These are phyloP conservation scores for Andrena camellia DNA, from an alignment of 2,888 invertebrate species.

Conservation along the genomic window DNA sequence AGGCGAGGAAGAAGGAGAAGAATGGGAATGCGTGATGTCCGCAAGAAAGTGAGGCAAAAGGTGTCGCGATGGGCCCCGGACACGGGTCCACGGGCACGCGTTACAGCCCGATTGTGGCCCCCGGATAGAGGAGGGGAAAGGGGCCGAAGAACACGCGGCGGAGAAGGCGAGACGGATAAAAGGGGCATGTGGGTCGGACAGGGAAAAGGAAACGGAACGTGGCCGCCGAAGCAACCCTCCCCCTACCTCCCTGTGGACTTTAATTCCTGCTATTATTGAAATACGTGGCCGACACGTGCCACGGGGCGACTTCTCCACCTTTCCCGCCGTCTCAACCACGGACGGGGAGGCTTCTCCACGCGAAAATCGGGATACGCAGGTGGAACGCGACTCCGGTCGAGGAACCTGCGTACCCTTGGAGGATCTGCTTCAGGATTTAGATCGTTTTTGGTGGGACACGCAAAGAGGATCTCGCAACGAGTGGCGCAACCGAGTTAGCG, in stretches of 20 bases:
- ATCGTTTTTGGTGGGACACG: not conserved
- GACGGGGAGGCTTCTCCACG: conserved; percentile 56
- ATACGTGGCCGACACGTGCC: conserved; percentile 76
- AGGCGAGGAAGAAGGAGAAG: conserved; percentile 27
- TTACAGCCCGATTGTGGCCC: conserved; percentile 66
- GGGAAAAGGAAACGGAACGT: conserved; percentile 68
- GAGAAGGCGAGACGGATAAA: conserved; percentile 39
- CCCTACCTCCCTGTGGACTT: conserved; percentile 59
- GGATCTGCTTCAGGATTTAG: not conserved
- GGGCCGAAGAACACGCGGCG: conserved; percentile 39
- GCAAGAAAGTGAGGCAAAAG: conserved; percentile 66
- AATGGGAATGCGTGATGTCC: conserved; percentile 43
- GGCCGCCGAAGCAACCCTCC: conserved; percentile 52
- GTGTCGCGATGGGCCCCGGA: conserved; percentile 65
- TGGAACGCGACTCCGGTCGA: conserved; percentile 33
- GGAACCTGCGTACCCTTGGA: conserved; percentile 13
- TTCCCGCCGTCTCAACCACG: conserved; percentile 37
- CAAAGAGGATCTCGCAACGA: no score
- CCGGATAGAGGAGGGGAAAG: conserved; percentile 7
- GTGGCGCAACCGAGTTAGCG: no score
- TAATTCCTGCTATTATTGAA: conserved; percentile 81
- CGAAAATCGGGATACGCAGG: conserved; percentile 56
- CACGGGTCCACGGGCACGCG: conserved; percentile 61
- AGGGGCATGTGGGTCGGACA: conserved; percentile 53
- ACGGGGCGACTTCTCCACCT: conserved; percentile 48